Conservation (phyloP, 2,888 invertebrate species). For the Oxycera nigricornis region DNA sequence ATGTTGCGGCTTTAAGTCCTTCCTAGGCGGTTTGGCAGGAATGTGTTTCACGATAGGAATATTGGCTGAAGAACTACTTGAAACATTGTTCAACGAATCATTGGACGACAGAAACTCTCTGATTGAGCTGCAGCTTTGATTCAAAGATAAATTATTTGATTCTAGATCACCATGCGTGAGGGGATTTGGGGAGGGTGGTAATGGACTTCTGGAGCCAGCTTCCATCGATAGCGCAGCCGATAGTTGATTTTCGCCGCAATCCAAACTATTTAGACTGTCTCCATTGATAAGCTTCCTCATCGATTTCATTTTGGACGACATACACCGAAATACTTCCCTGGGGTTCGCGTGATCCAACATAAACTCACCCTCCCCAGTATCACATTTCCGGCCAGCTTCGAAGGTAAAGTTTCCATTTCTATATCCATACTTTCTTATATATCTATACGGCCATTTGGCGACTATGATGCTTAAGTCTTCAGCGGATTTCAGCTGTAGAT, state of each 20-base stretch:
- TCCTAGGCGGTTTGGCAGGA: conserved; percentile 61
- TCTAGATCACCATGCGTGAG: conserved; percentile 57
- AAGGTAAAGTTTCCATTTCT: conserved; percentile 86
- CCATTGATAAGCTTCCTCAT: conserved; percentile 84
- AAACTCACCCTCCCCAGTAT: conserved; percentile 84
- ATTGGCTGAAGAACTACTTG: conserved; percentile 50
- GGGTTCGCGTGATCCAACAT: conserved; percentile 82
- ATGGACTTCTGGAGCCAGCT: conserved; percentile 80
- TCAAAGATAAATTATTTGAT: conserved; percentile 48
- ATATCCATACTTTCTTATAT: conserved; percentile 84
- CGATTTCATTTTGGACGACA: conserved; percentile 83
- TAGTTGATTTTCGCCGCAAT: conserved; percentile 78
- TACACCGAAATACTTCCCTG: conserved; percentile 81
- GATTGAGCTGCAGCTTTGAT: conserved; percentile 57
- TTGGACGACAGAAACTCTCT: conserved; percentile 58
- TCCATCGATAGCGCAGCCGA: conserved; percentile 79
- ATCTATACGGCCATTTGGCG: conserved; percentile 85
- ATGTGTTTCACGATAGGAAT: conserved; percentile 52
- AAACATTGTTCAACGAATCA: conserved; percentile 58
- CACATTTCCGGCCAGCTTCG: conserved; percentile 86
- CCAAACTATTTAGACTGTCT: conserved; percentile 70
- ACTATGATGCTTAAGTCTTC: conserved; percentile 67
- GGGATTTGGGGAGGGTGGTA: conserved; percentile 70
- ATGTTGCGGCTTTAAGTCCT: conserved; percentile 50
- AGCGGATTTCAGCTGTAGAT: conserved; percentile 74